These are phyloP conservation scores for Myotis lucifugus DNA, from an alignment of 2,113 vertebrate species.

Conservation along the genomic window DNA sequence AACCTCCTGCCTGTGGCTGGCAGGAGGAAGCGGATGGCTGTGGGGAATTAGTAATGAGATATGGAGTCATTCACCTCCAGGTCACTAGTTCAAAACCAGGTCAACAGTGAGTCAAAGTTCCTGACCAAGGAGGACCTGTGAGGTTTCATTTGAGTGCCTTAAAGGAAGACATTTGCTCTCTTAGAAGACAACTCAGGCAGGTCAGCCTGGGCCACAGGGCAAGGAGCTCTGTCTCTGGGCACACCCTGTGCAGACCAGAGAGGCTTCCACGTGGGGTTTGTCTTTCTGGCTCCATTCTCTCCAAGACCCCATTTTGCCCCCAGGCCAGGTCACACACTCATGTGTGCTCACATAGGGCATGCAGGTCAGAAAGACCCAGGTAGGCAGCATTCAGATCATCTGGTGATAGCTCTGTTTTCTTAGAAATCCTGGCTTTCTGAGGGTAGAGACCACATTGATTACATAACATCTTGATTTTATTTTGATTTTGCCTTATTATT, in stretches of 20 bases:
- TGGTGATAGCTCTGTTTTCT: not conserved
- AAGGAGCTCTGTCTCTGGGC: not conserved
- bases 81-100: constrained; percentile 77
- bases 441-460: not conserved
- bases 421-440: not conserved
- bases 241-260: not conserved
- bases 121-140: not conserved
- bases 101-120: constrained; percentile 70
- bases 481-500: not conserved
- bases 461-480: not conserved
- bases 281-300: constrained; percentile 58
- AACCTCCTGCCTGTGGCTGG: not conserved
- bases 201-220: constrained; percentile 40
- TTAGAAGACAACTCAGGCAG: not conserved
- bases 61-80: constrained; percentile 62
- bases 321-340: not conserved
- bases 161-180: constrained; percentile 62
- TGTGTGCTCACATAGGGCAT: not conserved
- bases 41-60: constrained; percentile 73
- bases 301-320: not conserved
- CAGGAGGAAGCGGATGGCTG: not conserved
- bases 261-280: rapidly evolving
- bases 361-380: not conserved
- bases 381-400: not conserved
- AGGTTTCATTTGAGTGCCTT: constrained; percentile 11